Percentiles rank a stretch among this genome's conserved stretches.
Conservation (phyloP, 2,113 vertebrate genomes). For the Malurus cyaneus region DNA sequence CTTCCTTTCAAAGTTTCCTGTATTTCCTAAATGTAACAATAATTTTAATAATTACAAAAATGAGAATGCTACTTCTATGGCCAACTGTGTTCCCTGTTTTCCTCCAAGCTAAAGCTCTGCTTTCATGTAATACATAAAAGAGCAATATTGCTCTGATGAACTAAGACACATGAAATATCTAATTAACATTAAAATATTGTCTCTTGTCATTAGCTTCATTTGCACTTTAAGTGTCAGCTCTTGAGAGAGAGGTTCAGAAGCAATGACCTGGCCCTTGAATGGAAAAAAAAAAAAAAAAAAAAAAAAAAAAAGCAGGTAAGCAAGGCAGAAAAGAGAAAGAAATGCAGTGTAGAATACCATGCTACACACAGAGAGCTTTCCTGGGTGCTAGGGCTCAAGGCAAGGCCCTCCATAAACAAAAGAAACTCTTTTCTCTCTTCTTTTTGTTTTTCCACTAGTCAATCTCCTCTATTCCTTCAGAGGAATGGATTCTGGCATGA, state of each 20-base stretch:
- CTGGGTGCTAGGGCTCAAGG: not conserved
- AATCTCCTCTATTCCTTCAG: not conserved
- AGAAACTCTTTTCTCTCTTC: not conserved
- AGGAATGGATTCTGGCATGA: not conserved
- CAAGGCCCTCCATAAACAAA: not conserved
- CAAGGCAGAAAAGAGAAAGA: not conserved
- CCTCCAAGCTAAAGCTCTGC: conserved; percentile 73
- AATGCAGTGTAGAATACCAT: not conserved
- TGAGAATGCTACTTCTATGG: conserved; percentile 45
- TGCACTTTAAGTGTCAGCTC: conserved; percentile 66
- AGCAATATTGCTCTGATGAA: conserved; percentile 75
- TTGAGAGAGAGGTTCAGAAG: conserved; percentile 56
- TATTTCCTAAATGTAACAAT: conserved; percentile 70
- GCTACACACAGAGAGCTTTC: not conserved
- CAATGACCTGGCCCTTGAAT: conserved; percentile 60
- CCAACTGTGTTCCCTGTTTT: conserved; percentile 65
- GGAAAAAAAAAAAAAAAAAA: not conserved
- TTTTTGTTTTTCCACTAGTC: not conserved
- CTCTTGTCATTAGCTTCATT: conserved; percentile 76
- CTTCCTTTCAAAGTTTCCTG: conserved; percentile 60
- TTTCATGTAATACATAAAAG: conserved; percentile 80
- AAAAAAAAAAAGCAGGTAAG: not conserved
- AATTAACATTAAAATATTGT: conserved; percentile 80
- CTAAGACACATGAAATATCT: conserved; percentile 75
- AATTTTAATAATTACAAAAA: conserved; percentile 74